Percentiles rank a stretch among this genome's conserved stretches.
Conservation (phyloP, 2,113 vertebrate genomes). For the Rhynchomys soricoides region DNA sequence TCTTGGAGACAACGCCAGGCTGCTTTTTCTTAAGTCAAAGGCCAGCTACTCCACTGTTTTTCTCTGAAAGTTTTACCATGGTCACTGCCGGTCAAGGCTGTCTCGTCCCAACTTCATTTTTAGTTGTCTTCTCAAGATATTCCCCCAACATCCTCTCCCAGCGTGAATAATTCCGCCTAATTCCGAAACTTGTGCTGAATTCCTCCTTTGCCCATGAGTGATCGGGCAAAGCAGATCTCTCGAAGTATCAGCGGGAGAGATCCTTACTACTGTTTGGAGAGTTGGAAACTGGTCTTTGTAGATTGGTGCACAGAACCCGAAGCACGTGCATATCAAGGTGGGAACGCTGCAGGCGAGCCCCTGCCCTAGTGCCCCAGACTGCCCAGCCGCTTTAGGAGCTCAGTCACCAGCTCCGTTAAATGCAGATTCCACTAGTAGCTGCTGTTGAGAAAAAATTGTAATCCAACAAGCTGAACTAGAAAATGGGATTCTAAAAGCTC, state of each 20-base stretch:
- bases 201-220: background rate
- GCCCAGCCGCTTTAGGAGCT: background rate
- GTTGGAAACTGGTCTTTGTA: slow-evolving; percentile 51
- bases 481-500: slow-evolving; percentile 93
- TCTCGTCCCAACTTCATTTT: slow-evolving; percentile 39
- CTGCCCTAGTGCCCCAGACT: fast-evolving
- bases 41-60: slow-evolving; percentile 71
- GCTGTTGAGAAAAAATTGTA: slow-evolving; percentile 86
- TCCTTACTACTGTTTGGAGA: background rate
- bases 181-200: background rate
- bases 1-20: slow-evolving; percentile 74
- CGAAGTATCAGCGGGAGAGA: background rate
- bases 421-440: slow-evolving; percentile 71
- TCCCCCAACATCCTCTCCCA: background rate
- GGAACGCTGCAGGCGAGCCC: background rate
- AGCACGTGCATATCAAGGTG: background rate
- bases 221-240: slow-evolving; percentile 21
- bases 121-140: slow-evolving; percentile 49
- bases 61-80: slow-evolving; percentile 67
- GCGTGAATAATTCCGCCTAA: background rate
- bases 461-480: slow-evolving; percentile 92
- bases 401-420: slow-evolving; percentile 6
- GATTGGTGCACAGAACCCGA: background rate
- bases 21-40: slow-evolving; percentile 83
- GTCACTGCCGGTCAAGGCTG: slow-evolving; percentile 58